These are phyloP conservation scores for Sebastes matsubarae DNA, from an alignment of 2,797 vertebrate species.

Conservation along the genomic window DNA sequence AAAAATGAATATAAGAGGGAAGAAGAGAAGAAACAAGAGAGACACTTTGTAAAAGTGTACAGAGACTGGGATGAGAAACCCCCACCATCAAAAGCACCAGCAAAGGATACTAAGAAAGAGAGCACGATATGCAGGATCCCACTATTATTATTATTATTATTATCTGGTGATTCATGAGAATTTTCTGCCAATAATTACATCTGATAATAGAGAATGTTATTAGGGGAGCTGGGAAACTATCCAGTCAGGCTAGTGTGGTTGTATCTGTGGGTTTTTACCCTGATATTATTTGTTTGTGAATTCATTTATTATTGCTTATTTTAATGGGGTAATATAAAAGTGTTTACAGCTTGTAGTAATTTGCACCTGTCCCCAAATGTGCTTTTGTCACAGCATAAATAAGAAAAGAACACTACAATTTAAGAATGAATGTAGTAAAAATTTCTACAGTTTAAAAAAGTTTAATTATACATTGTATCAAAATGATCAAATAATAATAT, in stretches of 20 bases:
- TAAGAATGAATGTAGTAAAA: not conserved
- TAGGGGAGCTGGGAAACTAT: not conserved
- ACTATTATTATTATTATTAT: not conserved
- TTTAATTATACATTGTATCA: not conserved
- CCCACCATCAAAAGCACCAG: slow-evolving; percentile 73
- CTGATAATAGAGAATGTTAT: not conserved
- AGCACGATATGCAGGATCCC: slow-evolving; percentile 26
- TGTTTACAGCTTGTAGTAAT: not conserved
- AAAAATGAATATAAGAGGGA: slow-evolving; percentile 87
- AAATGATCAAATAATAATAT: not conserved
- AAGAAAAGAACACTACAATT: not conserved
- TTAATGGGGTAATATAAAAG: not conserved
- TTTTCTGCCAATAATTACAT: slow-evolving; percentile 1
- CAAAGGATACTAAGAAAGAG: slow-evolving; percentile 54
- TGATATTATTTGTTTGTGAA: not conserved
- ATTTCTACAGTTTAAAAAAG: not conserved
- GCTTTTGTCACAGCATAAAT: not conserved
- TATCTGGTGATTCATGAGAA: not conserved
- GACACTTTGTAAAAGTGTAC: slow-evolving; percentile 83
- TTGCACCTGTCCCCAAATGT: not conserved
- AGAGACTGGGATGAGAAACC: slow-evolving; percentile 82
- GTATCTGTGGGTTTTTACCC: not conserved
- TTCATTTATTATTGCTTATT: not conserved
- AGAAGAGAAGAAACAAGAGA: slow-evolving; percentile 89
- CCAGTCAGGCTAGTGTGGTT: not conserved